These are phyloP conservation scores for Xenentodon cancila DNA, from an alignment of 2,797 vertebrate genomes.

Conservation along the genomic window DNA sequence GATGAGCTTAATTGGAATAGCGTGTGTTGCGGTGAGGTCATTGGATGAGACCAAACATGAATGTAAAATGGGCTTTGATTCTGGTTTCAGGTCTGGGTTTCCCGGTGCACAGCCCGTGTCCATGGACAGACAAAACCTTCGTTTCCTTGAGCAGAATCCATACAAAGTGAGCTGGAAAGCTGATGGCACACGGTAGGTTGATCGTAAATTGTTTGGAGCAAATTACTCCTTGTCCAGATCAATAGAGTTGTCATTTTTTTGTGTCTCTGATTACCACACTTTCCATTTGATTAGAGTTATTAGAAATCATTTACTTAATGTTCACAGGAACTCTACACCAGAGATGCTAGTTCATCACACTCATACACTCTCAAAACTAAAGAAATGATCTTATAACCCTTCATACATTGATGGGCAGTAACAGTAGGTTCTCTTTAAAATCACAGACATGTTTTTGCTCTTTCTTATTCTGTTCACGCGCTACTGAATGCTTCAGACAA, in stretches of 20 bases:
- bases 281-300: slow-evolving; percentile 9
- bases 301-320: background rate
- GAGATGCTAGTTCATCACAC: too few relatives aligned
- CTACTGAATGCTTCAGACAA: too few relatives aligned
- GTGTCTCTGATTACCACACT: slow-evolving; percentile 13
- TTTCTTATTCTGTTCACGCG: too few relatives aligned
- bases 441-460: too few relatives aligned
- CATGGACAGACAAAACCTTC: slow-evolving; percentile 96
- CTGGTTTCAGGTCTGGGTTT: slow-evolving; percentile 89
- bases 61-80: background rate
- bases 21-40: too few relatives aligned
- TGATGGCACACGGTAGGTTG: slow-evolving; percentile 94
- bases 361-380: too few relatives aligned
- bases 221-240: slow-evolving; percentile 2
- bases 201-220: background rate
- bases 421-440: too few relatives aligned
- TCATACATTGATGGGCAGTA: too few relatives aligned
- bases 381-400: too few relatives aligned
- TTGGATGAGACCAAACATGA: too few relatives aligned
- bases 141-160: slow-evolving; percentile 91
- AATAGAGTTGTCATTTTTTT: slow-evolving; percentile 2
- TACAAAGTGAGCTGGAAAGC: slow-evolving; percentile 99
- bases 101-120: slow-evolving; percentile 98
- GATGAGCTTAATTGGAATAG: too few relatives aligned
- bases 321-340: background rate